Percentiles rank a stretch among this genome's conserved stretches.
These are phyloP conservation scores for Hirtodrosophila trivittata DNA, from an alignment of 2,888 invertebrate species.

Conservation along the genomic window DNA sequence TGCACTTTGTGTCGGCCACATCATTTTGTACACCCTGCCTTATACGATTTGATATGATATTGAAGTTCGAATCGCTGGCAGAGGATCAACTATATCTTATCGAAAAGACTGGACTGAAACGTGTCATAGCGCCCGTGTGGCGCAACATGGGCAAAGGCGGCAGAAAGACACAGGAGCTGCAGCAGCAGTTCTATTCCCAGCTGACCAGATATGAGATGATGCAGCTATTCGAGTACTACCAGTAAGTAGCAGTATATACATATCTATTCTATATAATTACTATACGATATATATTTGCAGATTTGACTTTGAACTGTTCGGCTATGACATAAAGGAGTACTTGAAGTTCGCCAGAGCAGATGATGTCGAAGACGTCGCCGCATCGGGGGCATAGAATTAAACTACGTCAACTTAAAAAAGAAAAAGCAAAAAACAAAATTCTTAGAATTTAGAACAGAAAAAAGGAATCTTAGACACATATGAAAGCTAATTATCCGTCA, in stretches of 20 bases:
- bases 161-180: conserved; percentile 89
- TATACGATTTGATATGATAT: conserved; percentile 91
- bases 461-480: conserved; percentile 49
- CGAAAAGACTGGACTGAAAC: conserved; percentile 89
- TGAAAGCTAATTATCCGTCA: conserved; percentile 67
- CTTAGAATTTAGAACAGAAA: conserved; percentile 49
- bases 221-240: conserved; percentile 91
- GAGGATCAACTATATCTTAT: conserved; percentile 93
- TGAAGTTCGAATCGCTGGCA: conserved; percentile 92
- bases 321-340: conserved; percentile 89
- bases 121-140: conserved; percentile 92
- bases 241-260: conserved; percentile 84
- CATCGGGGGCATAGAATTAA: conserved; percentile 48
- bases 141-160: conserved; percentile 91
- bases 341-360: conserved; percentile 85
- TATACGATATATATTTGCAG: conserved; percentile 83
- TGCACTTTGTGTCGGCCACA: conserved; percentile 94
- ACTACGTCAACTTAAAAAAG: conserved; percentile 33
- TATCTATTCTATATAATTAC: too few relatives aligned
- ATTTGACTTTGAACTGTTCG: conserved; percentile 94
- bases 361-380: conserved; percentile 33
- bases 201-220: conserved; percentile 89
- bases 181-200: conserved; percentile 90
- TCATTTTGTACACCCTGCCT: conserved; percentile 94
- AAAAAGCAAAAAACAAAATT: not conserved